These are phyloP conservation scores for Benthosema pterotum DNA, from an alignment of 2,797 vertebrate genomes.

Conservation along the genomic window DNA sequence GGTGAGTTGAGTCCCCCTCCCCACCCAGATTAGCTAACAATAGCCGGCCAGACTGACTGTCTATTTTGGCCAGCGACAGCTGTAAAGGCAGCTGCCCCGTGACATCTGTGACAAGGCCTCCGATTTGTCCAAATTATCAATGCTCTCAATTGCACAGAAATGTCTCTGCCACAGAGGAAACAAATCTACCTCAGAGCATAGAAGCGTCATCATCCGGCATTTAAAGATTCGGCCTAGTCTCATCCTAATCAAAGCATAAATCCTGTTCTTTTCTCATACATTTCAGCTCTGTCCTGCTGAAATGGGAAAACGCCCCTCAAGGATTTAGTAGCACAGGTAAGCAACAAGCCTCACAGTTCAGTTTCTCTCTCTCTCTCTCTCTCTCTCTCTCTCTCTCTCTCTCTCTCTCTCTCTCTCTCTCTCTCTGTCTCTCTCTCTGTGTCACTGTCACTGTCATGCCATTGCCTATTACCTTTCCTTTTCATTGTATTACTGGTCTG, in stretches of 20 bases:
- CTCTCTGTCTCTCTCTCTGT: neutral
- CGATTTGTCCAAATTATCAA: slow-evolving; percentile 13
- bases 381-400: no score
- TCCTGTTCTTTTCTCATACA: neutral
- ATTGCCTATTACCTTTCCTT: neutral
- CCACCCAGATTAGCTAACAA: slow-evolving; percentile 66
- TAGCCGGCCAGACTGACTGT: slow-evolving; percentile 62
- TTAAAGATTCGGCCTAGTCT: neutral
- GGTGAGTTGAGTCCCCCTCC: slow-evolving; percentile 33
- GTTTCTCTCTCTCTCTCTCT: neutral
- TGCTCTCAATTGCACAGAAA: neutral
- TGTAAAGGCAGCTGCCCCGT: slow-evolving; percentile 50
- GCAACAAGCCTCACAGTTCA: slow-evolving; percentile 1
- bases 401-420: no score
- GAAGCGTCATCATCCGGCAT: neutral
- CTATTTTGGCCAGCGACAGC: slow-evolving; percentile 76
- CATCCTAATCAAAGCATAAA: slow-evolving; percentile 1
- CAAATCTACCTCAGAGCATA: no score
- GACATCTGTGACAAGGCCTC: slow-evolving; percentile 62
- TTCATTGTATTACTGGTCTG: neutral
- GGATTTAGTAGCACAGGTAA: slow-evolving; percentile 61
- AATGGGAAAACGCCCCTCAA: slow-evolving; percentile 54
- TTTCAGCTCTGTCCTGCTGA: slow-evolving; percentile 48
- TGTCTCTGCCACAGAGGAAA: neutral
- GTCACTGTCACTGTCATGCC: neutral